Evolutionary conservation across 1,140 invertebrate genomes (phyloP), one percentile per base, ranked within the genome.

Genomic region (Zaprionus vittiger): DNA sequence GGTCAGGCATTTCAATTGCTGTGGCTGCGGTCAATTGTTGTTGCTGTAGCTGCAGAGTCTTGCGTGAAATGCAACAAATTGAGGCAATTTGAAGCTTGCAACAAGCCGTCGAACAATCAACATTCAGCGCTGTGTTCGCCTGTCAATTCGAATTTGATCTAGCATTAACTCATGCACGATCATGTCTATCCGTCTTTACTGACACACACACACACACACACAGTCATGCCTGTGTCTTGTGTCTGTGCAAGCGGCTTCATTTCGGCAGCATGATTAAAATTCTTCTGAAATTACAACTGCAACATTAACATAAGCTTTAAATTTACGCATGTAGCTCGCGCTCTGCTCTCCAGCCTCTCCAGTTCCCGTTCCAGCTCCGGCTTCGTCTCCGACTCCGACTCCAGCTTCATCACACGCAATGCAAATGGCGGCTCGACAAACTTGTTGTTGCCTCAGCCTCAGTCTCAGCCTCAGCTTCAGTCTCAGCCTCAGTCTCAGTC

Each of bases 51-150:
- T 28, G 3, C 63, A 20, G 63, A 66, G 15, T 67, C 62, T 85
- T 85, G 84, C 85, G 81, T 87, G 85, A 87, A 87, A 89, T 90
- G 85, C 85, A 76, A 81, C 84, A 87, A 89, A 79, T 90, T 90
- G 79, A 64, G 69, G 70, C 79, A 77, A 77, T 73, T 74, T 55
- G 55, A 20, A 31, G 66, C 71, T 65, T 70, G 60, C 72, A 69
- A 80, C 78, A 79, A 38, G 47, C 47, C 14, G 17, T 26, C 37
- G 15, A 67, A 61, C 60, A 59, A 64, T 79, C 66, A 63, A 41
- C 71, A 73, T 81, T 79, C 38, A 63, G 49, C 41, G 65, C 65
- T 77, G 79, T 73, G 79, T 77, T 68, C 74, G 66, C 28, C 73
- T 71, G 59, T 76, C 61, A 72, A 80, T 86, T 74, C 65, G 38